Percentiles rank a stretch among this genome's conserved stretches.
Conservation (phyloP, 2,113 vertebrate genomes). For the Mormyrus lacerda region DNA sequence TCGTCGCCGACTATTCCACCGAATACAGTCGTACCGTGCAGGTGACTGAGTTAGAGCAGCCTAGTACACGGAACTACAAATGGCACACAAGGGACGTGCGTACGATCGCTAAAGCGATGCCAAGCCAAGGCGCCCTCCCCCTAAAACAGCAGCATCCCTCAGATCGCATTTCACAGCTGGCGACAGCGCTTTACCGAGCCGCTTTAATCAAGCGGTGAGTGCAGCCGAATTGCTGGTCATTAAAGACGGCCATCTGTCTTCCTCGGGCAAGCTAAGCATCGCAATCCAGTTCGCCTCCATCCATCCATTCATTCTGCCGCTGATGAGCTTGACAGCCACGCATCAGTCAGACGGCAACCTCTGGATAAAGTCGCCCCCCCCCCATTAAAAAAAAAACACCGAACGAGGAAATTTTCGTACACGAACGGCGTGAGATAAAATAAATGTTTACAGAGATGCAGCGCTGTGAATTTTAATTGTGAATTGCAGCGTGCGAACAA, state of each 20-base stretch:
- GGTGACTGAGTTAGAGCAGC: background rate
- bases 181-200: conserved; percentile 13
- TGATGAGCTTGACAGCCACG: background rate
- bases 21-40: background rate
- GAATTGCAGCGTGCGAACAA: background rate
- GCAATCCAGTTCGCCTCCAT: background rate
- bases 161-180: conserved; percentile 25
- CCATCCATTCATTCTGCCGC: background rate
- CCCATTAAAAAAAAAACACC: background rate
- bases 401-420: background rate
- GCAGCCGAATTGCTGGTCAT: background rate
- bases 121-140: background rate
- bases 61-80: background rate
- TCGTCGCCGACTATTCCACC: background rate
- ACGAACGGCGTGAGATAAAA: background rate
- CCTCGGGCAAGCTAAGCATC: background rate
- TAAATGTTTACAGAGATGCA: background rate
- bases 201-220: background rate
- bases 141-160: background rate
- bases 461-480: background rate
- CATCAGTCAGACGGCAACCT: background rate
- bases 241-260: background rate
- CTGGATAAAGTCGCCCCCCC: background rate
- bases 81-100: background rate
- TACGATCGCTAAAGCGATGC: background rate